Conservation (phyloP, 2,113 vertebrate species). For the Tympanuchus pallidicinctus region DNA sequence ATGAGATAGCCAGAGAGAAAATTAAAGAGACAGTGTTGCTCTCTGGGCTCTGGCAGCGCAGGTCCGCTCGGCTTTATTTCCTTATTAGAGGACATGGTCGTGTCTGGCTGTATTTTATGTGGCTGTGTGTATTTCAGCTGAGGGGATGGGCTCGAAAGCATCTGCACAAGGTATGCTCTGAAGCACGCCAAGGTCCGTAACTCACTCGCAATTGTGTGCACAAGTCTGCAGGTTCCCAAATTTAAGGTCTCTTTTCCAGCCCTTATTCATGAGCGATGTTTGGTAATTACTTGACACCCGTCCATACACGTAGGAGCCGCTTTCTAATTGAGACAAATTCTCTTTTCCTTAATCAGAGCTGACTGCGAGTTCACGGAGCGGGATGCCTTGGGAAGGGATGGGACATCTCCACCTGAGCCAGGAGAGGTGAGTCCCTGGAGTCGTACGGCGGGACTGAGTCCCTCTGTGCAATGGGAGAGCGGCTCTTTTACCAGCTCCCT, state of each 20-base stretch:
- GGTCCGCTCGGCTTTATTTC: conserved; percentile 54
- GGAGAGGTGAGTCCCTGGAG: conserved; percentile 68
- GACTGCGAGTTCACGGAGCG: conserved; percentile 39
- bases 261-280: background rate
- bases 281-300: conserved; percentile 31
- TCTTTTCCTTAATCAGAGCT: conserved; percentile 70
- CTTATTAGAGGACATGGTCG: conserved; percentile 47
- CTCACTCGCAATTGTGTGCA: background rate
- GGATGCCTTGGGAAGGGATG: conserved; percentile 59
- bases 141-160: background rate
- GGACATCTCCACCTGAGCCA: conserved; percentile 50
- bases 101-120: conserved; percentile 43
- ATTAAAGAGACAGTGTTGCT: conserved; percentile 71
- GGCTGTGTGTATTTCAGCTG: conserved; percentile 22
- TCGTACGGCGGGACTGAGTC: background rate
- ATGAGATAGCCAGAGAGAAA: conserved; percentile 68
- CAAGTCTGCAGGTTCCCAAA: background rate
- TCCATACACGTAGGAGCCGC: conserved; percentile 25
- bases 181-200: conserved; percentile 43
- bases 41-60: conserved; percentile 32
- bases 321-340: conserved; percentile 72
- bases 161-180: conserved; percentile 28
- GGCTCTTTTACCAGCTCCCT: conserved; percentile 9
- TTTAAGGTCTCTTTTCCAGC: conserved; percentile 46
- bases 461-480: background rate